Evolutionary conservation across 1,140 invertebrate species (phyloP).

Genomic region (Eufriesea mexicana): DNA sequence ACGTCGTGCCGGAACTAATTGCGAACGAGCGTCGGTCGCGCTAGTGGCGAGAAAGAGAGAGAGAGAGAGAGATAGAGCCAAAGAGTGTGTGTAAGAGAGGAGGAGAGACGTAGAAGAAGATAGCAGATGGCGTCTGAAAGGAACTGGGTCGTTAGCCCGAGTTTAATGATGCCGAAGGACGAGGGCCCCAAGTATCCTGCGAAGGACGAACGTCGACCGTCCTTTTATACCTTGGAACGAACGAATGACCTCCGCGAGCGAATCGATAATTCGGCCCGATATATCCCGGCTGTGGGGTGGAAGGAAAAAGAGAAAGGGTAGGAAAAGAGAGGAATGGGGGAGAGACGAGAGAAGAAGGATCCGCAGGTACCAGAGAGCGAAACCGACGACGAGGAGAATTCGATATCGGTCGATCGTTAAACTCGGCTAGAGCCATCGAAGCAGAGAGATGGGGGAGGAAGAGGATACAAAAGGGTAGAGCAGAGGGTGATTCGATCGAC

Average conservation of each 20-base stretch:
- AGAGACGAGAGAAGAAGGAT: slow-evolving; percentile 3
- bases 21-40: slow-evolving; percentile 23
- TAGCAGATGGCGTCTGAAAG: slow-evolving; percentile 64
- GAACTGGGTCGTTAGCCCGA: slow-evolving; percentile 66
- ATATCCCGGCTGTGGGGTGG: slow-evolving; percentile 60
- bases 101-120: neutral
- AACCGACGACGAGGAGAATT: slow-evolving; percentile 58
- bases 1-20: slow-evolving; percentile 66
- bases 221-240: slow-evolving; percentile 66
- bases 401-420: slow-evolving; percentile 69
- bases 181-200: slow-evolving; percentile 58
- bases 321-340: neutral
- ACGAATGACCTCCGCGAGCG: slow-evolving; percentile 59
- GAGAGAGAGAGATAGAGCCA: neutral
- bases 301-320: slow-evolving; percentile 53
- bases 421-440: slow-evolving; percentile 62
- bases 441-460: slow-evolving; percentile 18
- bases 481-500: slow-evolving; percentile 57
- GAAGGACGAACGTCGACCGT: slow-evolving; percentile 67
- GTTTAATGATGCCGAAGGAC: slow-evolving; percentile 68
- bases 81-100: neutral
- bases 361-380: slow-evolving; percentile 47
- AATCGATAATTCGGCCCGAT: slow-evolving; percentile 76
- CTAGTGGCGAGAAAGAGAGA: neutral
- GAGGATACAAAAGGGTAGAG: neutral